These are phyloP conservation scores for Stenopsyche tienmushanensis DNA, from an alignment of 1,140 invertebrate genomes.

Conservation along the genomic window DNA sequence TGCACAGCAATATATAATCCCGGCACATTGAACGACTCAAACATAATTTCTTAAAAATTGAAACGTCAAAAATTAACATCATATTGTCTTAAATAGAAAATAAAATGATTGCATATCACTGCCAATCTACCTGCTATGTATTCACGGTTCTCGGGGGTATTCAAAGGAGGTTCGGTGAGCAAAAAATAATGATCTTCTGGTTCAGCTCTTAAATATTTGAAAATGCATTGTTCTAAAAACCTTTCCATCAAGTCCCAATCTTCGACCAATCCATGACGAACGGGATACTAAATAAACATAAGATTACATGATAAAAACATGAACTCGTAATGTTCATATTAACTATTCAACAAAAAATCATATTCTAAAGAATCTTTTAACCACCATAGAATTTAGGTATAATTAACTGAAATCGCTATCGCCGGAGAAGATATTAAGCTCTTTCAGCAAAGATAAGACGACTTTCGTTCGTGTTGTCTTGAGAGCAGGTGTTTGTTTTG, in stretches of 20 bases:
- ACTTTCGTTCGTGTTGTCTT: too few relatives aligned
- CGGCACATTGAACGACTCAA: conserved; percentile 99
- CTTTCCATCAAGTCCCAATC: conserved; percentile 99
- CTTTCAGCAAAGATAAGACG: too few relatives aligned
- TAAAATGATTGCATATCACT: conserved; percentile 11
- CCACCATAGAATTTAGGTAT: too few relatives aligned
- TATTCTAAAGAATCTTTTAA: too few relatives aligned
- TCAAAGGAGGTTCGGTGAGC: conserved; percentile 98
- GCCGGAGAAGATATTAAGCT: too few relatives aligned
- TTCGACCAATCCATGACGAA: conserved; percentile 97
- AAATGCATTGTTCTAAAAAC: conserved; percentile 98
- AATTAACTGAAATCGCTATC: too few relatives aligned
- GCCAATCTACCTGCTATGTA: conserved; percentile 88
- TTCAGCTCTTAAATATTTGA: conserved; percentile 97
- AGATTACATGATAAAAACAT: neutral
- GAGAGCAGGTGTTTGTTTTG: too few relatives aligned
- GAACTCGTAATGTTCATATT: too few relatives aligned
- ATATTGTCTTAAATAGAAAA: neutral
- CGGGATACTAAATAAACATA: conserved; percentile 79
- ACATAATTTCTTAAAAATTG: conserved; percentile 92
- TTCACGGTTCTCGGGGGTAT: conserved; percentile 99
- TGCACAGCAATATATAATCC: conserved; percentile 98
- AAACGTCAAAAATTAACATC: neutral
- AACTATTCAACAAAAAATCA: too few relatives aligned
- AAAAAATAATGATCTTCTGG: conserved; percentile 99